A percentile compares a stretch with the other conserved stretches of the same genome.
Evolutionary conservation across 2,113 vertebrate species (phyloP).

Genomic region (Amia ocellicauda): DNA sequence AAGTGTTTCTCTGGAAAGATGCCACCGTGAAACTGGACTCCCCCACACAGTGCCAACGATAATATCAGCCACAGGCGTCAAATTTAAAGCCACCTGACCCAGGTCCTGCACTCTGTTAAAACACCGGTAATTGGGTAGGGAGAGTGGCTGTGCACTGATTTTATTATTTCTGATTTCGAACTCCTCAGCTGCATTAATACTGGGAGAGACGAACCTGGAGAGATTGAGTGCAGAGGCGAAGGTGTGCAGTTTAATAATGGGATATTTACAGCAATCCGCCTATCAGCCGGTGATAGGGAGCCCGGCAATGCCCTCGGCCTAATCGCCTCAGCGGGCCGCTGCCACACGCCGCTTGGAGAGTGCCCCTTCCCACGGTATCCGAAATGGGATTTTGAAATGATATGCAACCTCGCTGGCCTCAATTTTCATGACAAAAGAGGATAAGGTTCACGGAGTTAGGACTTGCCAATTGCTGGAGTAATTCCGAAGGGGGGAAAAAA

Average conservation of each 20-base stretch:
- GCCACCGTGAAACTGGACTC: no score
- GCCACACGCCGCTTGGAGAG: not conserved
- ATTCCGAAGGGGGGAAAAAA: no score
- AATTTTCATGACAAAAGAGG: slow-evolving; percentile 1
- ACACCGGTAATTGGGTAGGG: no score
- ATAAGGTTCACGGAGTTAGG: not conserved
- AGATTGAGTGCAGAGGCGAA: not conserved
- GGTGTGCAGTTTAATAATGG: slow-evolving; percentile 2
- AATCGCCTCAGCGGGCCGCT: not conserved
- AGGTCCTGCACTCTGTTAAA: no score
- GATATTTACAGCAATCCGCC: slow-evolving; percentile 5
- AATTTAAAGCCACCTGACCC: no score
- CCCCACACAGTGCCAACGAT: no score
- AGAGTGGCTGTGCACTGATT: not conserved
- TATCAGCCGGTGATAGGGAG: not conserved
- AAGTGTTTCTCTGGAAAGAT: no score
- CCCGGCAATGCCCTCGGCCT: not conserved
- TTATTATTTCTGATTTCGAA: not conserved
- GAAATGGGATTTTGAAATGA: slow-evolving; percentile 1
- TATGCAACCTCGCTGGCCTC: slow-evolving; percentile 1
- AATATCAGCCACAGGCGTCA: no score
- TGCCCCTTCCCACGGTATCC: not conserved
- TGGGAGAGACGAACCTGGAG: not conserved
- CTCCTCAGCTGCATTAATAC: not conserved
- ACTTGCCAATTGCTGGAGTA: not conserved